A percentile compares a stretch with the other conserved stretches of the same genome.
phyloP scores from a whole-genome alignment of 2,797 vertebrate species.

The Karalla daura region DNA sequence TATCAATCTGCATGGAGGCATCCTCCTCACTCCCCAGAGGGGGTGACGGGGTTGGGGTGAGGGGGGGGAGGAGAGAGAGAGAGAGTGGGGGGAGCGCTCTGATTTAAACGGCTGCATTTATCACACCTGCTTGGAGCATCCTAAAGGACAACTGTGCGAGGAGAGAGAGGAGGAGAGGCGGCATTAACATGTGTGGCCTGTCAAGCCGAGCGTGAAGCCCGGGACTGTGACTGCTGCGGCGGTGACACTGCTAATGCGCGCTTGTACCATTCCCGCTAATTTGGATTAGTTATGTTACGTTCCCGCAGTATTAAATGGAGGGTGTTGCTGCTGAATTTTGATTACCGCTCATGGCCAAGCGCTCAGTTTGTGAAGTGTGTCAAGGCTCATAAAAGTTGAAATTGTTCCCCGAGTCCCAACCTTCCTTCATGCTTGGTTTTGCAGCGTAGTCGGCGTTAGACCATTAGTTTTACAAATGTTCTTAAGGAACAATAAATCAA shows the following conservation, averaged over 20 bases:
- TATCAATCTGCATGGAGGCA: conserved; percentile 83
- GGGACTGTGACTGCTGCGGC: conserved; percentile 23
- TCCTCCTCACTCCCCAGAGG: conserved; percentile 76
- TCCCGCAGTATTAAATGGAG: conserved; percentile 39
- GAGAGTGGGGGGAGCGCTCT: conserved; percentile 64
- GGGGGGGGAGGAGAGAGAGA: too few species aligned
- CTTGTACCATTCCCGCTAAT: conserved; percentile 43
- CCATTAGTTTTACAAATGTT: conserved; percentile 74
- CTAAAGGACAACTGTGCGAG: conserved; percentile 66
- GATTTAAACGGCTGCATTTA: conserved; percentile 85
- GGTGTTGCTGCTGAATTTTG: conserved; percentile 48
- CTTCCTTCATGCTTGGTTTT: conserved; percentile 71
- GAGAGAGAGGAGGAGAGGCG: conserved; percentile 23
- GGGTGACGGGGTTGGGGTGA: conserved; percentile 46
- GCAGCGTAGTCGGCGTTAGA: conserved; percentile 53
- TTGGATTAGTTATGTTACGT: conserved; percentile 54
- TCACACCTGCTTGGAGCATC: conserved; percentile 76
- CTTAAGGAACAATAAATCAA: conserved; percentile 66
- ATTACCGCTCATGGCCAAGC: conserved; percentile 51
- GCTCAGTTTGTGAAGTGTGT: conserved; percentile 57
- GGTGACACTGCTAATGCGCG: conserved; percentile 36
- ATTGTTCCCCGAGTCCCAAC: conserved; percentile 62
- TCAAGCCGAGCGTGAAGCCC: conserved; percentile 38
- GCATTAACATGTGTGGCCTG: conserved; percentile 59
- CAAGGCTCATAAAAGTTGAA: conserved; percentile 69